Evolutionary conservation across 2,797 vertebrate genomes (phyloP).

Genomic region (Carcharodon carcharias): DNA sequence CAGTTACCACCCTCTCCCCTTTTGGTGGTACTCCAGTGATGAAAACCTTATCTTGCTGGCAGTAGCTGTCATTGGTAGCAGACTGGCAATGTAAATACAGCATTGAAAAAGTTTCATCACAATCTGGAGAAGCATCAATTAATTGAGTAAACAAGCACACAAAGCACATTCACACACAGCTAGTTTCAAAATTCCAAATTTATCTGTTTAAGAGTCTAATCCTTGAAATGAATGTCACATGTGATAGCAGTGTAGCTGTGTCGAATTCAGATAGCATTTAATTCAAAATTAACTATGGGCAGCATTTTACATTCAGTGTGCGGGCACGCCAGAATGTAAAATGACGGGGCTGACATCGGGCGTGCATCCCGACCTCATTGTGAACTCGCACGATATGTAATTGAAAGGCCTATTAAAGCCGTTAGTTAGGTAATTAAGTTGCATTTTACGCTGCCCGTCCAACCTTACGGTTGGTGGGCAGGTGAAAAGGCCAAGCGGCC

Average conservation of each 20-base stretch:
- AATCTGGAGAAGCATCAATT: background rate
- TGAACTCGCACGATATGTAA: too few species aligned
- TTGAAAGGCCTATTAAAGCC: too few species aligned
- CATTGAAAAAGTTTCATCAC: background rate
- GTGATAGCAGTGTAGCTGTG: background rate
- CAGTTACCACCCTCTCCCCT: background rate
- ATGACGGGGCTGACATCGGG: too few species aligned
- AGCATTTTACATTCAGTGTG: too few species aligned
- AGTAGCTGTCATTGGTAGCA: background rate
- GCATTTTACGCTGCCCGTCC: too few species aligned
- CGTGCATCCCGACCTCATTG: too few species aligned
- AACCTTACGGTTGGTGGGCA: too few species aligned
- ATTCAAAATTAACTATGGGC: background rate
- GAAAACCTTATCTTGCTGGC: background rate
- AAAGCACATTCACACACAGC: background rate
- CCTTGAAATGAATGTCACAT: background rate
- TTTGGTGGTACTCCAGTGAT: background rate
- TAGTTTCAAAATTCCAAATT: background rate
- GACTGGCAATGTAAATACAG: background rate
- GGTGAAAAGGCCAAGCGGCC: too few species aligned
- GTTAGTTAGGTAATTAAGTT: too few species aligned
- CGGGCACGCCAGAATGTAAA: too few species aligned
- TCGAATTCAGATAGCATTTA: background rate
- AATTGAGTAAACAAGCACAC: background rate
- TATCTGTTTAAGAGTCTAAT: background rate